phyloP scores from a whole-genome alignment of 2,888 invertebrate species.

The Osmoderma eremita region DNA sequence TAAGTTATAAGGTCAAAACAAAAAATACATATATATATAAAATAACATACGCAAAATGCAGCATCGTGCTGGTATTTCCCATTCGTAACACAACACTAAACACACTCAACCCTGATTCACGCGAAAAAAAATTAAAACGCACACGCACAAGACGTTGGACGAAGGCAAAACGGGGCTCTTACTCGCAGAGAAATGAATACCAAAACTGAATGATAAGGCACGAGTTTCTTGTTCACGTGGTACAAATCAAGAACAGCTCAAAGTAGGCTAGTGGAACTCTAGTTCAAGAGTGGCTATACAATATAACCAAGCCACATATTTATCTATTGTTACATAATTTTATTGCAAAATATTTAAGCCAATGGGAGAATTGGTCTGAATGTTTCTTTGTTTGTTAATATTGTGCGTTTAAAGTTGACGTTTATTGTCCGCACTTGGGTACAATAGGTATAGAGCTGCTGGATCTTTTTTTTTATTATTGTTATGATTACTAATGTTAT shows the following conservation, averaged over 20 bases:
- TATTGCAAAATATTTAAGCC: slow-evolving; percentile 53
- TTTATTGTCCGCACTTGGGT: too few species aligned
- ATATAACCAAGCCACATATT: slow-evolving; percentile 45
- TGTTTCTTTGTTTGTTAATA: slow-evolving; percentile 29
- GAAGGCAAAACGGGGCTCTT: neutral
- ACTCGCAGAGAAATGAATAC: slow-evolving; percentile 28
- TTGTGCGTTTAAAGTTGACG: too few species aligned
- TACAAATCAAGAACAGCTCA: slow-evolving; percentile 40
- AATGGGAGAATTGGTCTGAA: slow-evolving; percentile 31
- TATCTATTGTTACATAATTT: slow-evolving; percentile 49
- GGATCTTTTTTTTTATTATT: neutral
- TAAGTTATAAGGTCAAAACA: too few species aligned
- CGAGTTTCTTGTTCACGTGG: slow-evolving; percentile 38
- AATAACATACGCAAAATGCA: neutral
- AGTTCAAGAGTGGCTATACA: slow-evolving; percentile 52
- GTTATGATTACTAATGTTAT: neutral
- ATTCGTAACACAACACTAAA: slow-evolving; percentile 24
- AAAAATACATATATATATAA: neutral
- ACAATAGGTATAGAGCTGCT: too few species aligned
- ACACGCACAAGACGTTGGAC: neutral
- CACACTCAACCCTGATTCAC: slow-evolving; percentile 41
- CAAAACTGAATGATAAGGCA: slow-evolving; percentile 40
- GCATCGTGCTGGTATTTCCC: slow-evolving; percentile 34
- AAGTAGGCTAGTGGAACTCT: slow-evolving; percentile 62
- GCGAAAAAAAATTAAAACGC: slow-evolving; percentile 13